These are phyloP conservation scores for Champsocephalus gunnari DNA, from an alignment of 2,797 vertebrate genomes.

Conservation along the genomic window DNA sequence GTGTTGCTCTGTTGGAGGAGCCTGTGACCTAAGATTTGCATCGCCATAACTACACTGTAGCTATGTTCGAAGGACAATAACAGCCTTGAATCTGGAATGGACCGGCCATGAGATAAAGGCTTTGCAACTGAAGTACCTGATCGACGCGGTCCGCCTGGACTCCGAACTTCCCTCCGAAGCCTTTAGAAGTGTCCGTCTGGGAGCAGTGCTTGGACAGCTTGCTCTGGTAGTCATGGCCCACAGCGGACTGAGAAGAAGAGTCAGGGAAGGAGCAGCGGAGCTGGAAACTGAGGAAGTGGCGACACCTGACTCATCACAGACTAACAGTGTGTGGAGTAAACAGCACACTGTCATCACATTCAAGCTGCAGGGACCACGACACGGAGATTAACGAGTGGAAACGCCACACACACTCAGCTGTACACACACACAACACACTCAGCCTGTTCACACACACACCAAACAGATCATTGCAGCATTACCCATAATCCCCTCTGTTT, in stretches of 20 bases:
- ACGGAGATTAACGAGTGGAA: conserved; percentile 30
- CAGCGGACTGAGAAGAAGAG: conserved; percentile 86
- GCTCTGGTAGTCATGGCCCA: conserved; percentile 95
- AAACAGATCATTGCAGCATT: too few species aligned
- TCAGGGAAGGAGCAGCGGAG: conserved; percentile 1
- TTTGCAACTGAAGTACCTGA: conserved; percentile 83
- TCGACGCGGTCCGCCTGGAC: conserved; percentile 94
- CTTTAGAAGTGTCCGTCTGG: conserved; percentile 92
- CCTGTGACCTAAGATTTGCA: too few species aligned
- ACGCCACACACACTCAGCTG: too few species aligned
- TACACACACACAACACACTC: too few species aligned
- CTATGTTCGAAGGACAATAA: too few species aligned
- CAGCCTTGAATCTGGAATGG: too few species aligned
- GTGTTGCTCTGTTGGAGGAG: too few species aligned
- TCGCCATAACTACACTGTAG: too few species aligned
- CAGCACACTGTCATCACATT: conserved; percentile 63
- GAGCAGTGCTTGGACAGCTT: conserved; percentile 95
- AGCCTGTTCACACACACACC: too few species aligned
- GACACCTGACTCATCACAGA: conserved; percentile 48
- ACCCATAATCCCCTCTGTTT: too few species aligned
- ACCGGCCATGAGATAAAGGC: too few species aligned
- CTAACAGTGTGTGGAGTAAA: conserved; percentile 38
- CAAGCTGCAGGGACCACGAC: conserved; percentile 32
- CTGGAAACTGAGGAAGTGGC: conserved; percentile 9
- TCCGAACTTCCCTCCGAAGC: conserved; percentile 96